A percentile compares a stretch with the other conserved stretches of the same genome.
phyloP scores from a whole-genome alignment of 2,113 vertebrate species.

The Megaceryle torquata region DNA sequence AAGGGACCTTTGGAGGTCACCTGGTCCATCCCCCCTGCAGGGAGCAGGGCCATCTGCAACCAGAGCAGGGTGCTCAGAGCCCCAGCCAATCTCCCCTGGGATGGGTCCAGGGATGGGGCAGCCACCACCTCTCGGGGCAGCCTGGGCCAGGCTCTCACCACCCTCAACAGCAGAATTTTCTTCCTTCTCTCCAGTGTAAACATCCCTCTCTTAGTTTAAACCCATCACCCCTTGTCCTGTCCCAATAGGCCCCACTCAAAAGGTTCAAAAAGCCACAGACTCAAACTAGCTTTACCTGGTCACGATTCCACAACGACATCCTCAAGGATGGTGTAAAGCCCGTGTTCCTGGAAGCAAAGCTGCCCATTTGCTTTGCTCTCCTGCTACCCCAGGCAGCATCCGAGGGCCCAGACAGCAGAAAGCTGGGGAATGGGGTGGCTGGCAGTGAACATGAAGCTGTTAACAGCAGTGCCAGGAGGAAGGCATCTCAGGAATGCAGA shows the following conservation, averaged over 20 bases:
- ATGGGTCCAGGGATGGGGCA: neutral
- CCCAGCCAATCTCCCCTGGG: neutral
- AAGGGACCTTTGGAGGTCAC: neutral
- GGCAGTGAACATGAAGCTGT: slow-evolving; percentile 78
- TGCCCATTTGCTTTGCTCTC: neutral
- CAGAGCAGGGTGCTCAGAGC: neutral
- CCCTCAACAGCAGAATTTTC: neutral
- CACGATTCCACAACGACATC: neutral
- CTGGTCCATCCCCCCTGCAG: neutral
- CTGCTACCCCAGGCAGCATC: neutral
- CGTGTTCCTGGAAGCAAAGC: neutral
- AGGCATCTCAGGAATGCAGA: slow-evolving; percentile 89
- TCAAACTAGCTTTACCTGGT: slow-evolving; percentile 53
- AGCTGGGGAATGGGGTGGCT: slow-evolving; percentile 65
- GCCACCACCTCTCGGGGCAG: neutral
- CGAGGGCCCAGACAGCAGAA: neutral
- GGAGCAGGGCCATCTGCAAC: neutral
- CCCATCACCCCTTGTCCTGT: neutral
- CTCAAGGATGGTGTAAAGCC: neutral
- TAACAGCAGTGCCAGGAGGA: slow-evolving; percentile 71
- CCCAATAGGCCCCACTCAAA: neutral
- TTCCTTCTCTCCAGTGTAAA: neutral
- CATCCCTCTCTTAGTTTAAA: neutral
- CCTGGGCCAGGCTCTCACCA: neutral
- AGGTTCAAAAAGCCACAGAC: neutral